Evolutionary conservation across 1,140 invertebrate species (phyloP).

Genomic region (Stegodyphus mimosarum): DNA sequence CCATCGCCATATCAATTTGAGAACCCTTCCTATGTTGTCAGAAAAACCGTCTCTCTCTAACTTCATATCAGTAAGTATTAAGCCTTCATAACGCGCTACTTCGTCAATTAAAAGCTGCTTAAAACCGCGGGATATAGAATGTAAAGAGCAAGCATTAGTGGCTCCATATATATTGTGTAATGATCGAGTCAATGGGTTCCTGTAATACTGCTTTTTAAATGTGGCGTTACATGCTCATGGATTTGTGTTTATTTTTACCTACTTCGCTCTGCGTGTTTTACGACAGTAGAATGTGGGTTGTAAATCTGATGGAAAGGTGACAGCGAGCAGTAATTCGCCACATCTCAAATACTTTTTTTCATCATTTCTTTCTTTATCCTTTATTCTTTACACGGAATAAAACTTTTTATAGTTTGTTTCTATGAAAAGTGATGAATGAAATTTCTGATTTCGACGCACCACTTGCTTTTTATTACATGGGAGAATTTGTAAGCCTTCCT

Average conservation of each 20-base stretch:
- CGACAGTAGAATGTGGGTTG: constrained; percentile 26
- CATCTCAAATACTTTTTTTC: neutral
- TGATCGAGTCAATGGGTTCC: too few species aligned
- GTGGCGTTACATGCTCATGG: constrained; percentile 28
- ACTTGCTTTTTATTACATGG: too few species aligned
- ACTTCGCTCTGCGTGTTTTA: constrained; percentile 31
- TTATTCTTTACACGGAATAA: too few species aligned
- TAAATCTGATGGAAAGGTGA: constrained; percentile 35
- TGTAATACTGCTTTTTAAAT: constrained; percentile 17
- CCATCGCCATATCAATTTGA: constrained; percentile 50
- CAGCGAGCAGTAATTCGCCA: neutral
- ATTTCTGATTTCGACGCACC: too few species aligned
- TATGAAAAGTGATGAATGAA: too few species aligned
- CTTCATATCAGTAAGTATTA: constrained; percentile 56
- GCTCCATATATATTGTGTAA: constrained; percentile 19
- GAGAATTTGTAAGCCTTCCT: too few species aligned
- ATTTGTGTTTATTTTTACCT: constrained; percentile 56
- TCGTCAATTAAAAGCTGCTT: constrained; percentile 57
- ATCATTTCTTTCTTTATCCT: too few species aligned
- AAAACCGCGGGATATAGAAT: constrained; percentile 49
- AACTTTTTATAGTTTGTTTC: too few species aligned
- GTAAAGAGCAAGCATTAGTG: constrained; percentile 50
- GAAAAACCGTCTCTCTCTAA: constrained; percentile 28
- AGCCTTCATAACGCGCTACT: constrained; percentile 39
- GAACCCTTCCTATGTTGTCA: constrained; percentile 49